Conservation (phyloP, 23 tunicate species). For the Oikopleura albicans region DNA sequence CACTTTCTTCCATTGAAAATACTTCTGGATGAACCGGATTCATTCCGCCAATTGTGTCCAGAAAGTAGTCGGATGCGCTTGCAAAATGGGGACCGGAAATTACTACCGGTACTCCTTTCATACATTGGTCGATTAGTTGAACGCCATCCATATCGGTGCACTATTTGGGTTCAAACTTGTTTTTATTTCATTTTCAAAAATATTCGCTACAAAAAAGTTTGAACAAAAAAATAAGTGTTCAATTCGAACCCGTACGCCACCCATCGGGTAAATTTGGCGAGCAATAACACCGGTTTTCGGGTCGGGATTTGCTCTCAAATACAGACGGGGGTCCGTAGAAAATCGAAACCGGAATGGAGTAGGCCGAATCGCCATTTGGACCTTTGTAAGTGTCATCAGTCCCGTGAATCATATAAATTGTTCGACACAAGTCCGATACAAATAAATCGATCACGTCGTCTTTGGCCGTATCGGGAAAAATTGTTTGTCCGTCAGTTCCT, state of each 20-base stretch:
- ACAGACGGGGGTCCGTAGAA: background rate
- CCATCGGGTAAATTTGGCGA: slow-evolving; percentile 10
- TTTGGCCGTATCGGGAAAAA: background rate
- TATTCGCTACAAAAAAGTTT: too few species aligned
- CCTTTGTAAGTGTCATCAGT: background rate
- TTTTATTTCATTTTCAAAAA: too few species aligned
- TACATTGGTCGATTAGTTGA: slow-evolving; percentile 2
- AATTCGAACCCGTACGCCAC: too few species aligned
- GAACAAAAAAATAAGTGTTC: too few species aligned
- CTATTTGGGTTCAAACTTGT: too few species aligned
- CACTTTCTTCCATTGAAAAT: slow-evolving; percentile 8
- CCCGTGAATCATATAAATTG: background rate
- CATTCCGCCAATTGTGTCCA: background rate
- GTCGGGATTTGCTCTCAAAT: background rate
- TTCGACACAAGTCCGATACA: background rate
- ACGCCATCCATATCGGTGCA: background rate
- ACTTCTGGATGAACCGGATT: background rate
- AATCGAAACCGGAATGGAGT: background rate
- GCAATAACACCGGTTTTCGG: background rate
- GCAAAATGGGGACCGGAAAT: background rate
- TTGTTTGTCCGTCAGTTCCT: slow-evolving; percentile 1
- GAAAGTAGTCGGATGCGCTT: background rate
- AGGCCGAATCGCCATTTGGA: background rate
- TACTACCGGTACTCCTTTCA: background rate
- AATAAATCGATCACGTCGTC: background rate